Base-by-base conservation (phyloP, 1,140 invertebrate species). In the Heliconius hermathena region DNA sequence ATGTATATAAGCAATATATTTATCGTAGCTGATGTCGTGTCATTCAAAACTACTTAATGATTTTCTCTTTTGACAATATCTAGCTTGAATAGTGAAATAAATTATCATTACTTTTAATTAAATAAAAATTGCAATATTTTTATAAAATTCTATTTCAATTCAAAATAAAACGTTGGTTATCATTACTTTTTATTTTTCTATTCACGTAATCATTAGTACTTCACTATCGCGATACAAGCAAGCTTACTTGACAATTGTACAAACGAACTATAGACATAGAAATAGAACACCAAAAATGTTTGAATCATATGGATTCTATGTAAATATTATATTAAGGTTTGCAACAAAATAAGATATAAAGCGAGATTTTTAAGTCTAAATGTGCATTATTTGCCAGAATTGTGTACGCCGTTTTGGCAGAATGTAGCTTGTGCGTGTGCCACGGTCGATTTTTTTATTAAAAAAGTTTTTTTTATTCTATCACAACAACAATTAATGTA, bases 261-360 rank as follows among this genome's bases (percentile, higher is more conserved):
- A 75, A 75, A 75, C 52, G 49, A 75, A 20, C 38, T 75, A 60
- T 29, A 41, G 36, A 22, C 29, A 73, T 46, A 71, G 71, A 22
- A 71, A 72, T 81, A 75, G 60, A 76, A 80, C 76, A 83, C 80
- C 82, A 83, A 80, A 83, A 81, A 83, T 52, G 74, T 83, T 82
- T 66, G 52, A 81, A 75, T 81, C 72, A 75, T 81, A 66, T 52
- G 36, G 72, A 76, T 60, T 76, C 22, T 26, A 49, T 81, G 80
- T 82, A 79, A 71, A 82, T 79, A 82, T 82, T 77, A 77, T 60
- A 18, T 83, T 81, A 81, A 79, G 75, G 76, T 81, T 79, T 77
- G 82, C 79, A 77, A 49, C 76, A 77, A 76, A 78, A 38, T 78
- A 41, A 66, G 60, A 66, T 66, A 71, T 33, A 66, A 73, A 16